Base-by-base conservation (phyloP, 1,140 invertebrate species). In the Penaeus chinensis region DNA sequence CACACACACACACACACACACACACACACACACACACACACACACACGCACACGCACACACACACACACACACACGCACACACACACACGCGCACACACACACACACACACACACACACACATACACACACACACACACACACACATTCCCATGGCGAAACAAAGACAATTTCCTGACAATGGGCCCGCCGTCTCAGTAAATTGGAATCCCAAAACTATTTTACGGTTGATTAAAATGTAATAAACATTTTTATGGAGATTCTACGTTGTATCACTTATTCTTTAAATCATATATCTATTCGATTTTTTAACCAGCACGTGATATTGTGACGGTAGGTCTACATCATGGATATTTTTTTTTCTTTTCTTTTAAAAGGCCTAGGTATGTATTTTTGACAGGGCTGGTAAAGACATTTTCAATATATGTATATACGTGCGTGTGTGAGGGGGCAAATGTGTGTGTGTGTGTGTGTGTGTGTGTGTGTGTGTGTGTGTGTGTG, bases 211-310 rank as follows among this genome's bases (percentile, higher is more conserved):
- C 81, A 66, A 82, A 82, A 82, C 71, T 27, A 82, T 82, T 82
- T 69, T 69, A 82, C 81, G 81, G 63, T 66, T 82, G 81, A 82
- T 82, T 82, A 82, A 82, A 82, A 82, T 66, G 81, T 82, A 82
- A 82, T 82, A 69, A 82, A 82, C 27, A 47, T 82, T 82, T 82
- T 82, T 32, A 74, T 32, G 27, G 71, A 37, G 42, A 32, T 74
- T 37, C 42, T 74, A 32, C 27, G 42, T 32, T 74, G 27, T 74
- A 74, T 74, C 71, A 74, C 42, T 4, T 74, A 32, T 19, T 74
- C 71, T 54, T 54, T 54, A 54, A 54, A 54, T 54, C 54, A 16
- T 11, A 54, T 16, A 54, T 54, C 8, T 54, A 13, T 54, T 13
- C 54, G 54, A 54, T 54, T 54, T 54, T 32, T 54, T 54, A 54